Base-by-base conservation (phyloP, 2,888 invertebrate species). In the Entomobrya proxima region DNA sequence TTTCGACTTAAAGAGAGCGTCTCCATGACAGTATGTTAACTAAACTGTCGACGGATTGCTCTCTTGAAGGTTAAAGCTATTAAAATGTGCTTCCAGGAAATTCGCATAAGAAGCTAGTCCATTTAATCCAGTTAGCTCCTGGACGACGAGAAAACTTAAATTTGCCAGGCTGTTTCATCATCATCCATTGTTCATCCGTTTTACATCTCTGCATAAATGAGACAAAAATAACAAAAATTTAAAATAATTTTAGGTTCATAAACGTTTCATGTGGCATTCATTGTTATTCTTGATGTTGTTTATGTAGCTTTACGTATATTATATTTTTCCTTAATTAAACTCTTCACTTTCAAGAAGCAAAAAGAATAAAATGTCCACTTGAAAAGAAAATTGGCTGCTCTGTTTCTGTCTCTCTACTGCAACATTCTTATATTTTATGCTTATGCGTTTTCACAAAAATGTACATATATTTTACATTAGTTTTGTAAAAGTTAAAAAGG, bases 11-110 rank as follows among this genome's bases (percentile, higher is more conserved):
- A 98, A 98, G 98, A 98, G 98, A 98, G 98, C 98, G 97, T 98
- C 97, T 97, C 98, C 97, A 98, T 98, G 98, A 98, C 98, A 98
- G 98, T 98, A 95, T 94, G 93, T 93, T 93, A 94, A 93, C 96
- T 95, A 95, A 97, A 98, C 98, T 97, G 98, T 98, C 97, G 97
- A 97, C 97, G 97, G 97, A 97, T 97, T 97, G 98, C 98, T 98
- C 98, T 98, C 98, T 98, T 98, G 85, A 88, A 90, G 89, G 89
- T 86, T 87, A 89, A 89, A 89, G 90, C 88, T 89, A 47, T 64
- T 72, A 47, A 40, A 50, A 75, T 52, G 64, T 55, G 9, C 72
- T n/a, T n/a, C n/a, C n/a, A n/a, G n/a, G n/a, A n/a, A n/a, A n/a
- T n/a, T n/a, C n/a, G n/a, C n/a, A n/a, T n/a, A n/a, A n/a, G n/a